Conservation (phyloP, 2,888 invertebrate species). For the Campaea margaritaria region DNA sequence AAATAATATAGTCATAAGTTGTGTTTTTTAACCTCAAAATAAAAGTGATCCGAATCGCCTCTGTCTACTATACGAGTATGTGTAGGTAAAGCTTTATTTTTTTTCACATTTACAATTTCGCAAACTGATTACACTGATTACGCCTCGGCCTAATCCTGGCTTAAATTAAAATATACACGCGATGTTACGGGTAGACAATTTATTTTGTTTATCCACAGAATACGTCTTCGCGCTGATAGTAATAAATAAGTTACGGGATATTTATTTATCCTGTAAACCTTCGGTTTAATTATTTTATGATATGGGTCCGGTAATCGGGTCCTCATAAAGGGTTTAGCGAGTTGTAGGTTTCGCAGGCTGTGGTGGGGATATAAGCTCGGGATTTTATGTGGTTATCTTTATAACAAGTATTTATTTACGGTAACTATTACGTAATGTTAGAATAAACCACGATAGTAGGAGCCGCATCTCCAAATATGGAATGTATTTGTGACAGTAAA, state of each 20-base stretch:
- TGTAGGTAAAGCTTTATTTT: no score
- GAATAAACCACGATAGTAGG: no score
- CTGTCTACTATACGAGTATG: no score
- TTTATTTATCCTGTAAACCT: slow-evolving; percentile 33
- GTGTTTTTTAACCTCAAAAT: no score
- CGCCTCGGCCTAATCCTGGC: slow-evolving; percentile 8
- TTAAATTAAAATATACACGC: slow-evolving; percentile 27
- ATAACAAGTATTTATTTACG: neutral
- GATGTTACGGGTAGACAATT: slow-evolving; percentile 17
- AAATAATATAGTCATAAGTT: no score
- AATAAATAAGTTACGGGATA: slow-evolving; percentile 31
- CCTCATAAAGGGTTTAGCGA: slow-evolving; percentile 25
- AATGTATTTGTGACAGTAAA: no score
- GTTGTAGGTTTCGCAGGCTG: slow-evolving; percentile 10
- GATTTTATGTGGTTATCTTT: neutral
- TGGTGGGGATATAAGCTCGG: neutral
- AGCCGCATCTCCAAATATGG: no score
- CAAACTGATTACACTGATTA: slow-evolving; percentile 15
- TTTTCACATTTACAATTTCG: neutral
- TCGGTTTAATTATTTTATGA: slow-evolving; percentile 34
- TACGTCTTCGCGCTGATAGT: slow-evolving; percentile 28
- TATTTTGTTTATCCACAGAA: slow-evolving; percentile 33
- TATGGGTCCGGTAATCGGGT: slow-evolving; percentile 31
- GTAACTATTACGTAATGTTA: no score
- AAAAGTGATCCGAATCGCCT: no score